Evolutionary conservation across 1,140 invertebrate species (phyloP).

Genomic region (Scaptodrosophila lebanonensis): DNA sequence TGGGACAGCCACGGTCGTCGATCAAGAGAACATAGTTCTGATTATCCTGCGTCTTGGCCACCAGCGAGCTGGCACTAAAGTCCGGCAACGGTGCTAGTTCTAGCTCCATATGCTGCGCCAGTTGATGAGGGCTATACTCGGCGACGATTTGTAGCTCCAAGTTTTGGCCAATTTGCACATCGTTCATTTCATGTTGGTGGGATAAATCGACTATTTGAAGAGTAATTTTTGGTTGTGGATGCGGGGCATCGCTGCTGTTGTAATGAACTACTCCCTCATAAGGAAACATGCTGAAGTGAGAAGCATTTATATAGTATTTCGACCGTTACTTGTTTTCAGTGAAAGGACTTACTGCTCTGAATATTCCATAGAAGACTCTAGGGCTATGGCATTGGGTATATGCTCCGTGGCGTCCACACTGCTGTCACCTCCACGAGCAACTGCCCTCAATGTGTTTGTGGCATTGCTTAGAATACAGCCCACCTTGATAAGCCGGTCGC

Average conservation of each 20-base stretch:
- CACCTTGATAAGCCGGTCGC: conserved; percentile 82
- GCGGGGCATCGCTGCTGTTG: conserved; percentile 43
- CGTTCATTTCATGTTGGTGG: conserved; percentile 67
- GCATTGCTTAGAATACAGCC: conserved; percentile 79
- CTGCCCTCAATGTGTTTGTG: conserved; percentile 21
- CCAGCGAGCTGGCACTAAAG: conserved; percentile 62
- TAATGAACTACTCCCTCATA: conserved; percentile 54
- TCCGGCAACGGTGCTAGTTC: conserved; percentile 60
- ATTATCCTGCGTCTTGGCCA: conserved; percentile 78
- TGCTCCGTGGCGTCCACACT: conserved; percentile 36
- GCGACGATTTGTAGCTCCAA: conserved; percentile 68
- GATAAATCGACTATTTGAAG: conserved; percentile 66
- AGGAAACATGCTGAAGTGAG: conserved; percentile 35
- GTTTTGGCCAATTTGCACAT: conserved; percentile 71
- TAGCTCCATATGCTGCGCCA: conserved; percentile 33
- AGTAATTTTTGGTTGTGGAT: conserved; percentile 54
- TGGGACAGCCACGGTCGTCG: conserved; percentile 82
- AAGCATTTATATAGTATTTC: neutral
- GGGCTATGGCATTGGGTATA: conserved; percentile 59
- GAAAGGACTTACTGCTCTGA: conserved; percentile 47
- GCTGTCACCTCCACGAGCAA: conserved; percentile 31
- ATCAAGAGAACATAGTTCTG: conserved; percentile 79
- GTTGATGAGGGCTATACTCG: conserved; percentile 48
- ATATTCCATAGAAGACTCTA: conserved; percentile 67
- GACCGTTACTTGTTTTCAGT: neutral